Conservation (phyloP, 1,140 invertebrate species). For the Pantala flavescens region DNA sequence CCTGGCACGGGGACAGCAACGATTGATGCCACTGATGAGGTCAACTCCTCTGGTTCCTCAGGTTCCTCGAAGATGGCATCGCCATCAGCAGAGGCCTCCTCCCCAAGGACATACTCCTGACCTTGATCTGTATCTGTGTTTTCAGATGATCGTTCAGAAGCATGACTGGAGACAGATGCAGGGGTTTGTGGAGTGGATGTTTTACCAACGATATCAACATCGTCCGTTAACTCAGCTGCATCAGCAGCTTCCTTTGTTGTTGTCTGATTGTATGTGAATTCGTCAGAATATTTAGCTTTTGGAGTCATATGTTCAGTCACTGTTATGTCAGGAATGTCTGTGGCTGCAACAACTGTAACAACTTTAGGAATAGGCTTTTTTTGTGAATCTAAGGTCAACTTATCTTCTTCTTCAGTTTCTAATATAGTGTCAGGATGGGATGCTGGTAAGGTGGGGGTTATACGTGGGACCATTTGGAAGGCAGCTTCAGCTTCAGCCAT, state of each 20-base stretch:
- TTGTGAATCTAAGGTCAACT: slow-evolving; percentile 27
- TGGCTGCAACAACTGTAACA: background rate
- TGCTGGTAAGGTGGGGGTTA: slow-evolving; percentile 33
- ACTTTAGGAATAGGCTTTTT: background rate
- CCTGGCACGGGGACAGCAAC: slow-evolving; percentile 5
- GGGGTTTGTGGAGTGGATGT: slow-evolving; percentile 44
- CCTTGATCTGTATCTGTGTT: slow-evolving; percentile 46
- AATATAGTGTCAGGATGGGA: slow-evolving; percentile 37
- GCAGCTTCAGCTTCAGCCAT: slow-evolving; percentile 41
- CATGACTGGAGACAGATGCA: slow-evolving; percentile 47
- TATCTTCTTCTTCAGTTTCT: slow-evolving; percentile 37
- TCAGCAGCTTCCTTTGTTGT: slow-evolving; percentile 25
- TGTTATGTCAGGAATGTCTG: slow-evolving; percentile 52
- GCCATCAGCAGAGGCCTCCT: slow-evolving; percentile 38
- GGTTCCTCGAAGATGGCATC: slow-evolving; percentile 43
- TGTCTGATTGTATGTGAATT: background rate
- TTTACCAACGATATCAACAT: background rate
- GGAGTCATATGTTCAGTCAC: slow-evolving; percentile 52
- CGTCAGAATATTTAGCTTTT: slow-evolving; percentile 22
- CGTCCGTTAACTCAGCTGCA: slow-evolving; percentile 20
- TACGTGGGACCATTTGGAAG: slow-evolving; percentile 37
- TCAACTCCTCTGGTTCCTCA: slow-evolving; percentile 30
- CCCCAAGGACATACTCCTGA: slow-evolving; percentile 44
- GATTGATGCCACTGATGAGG: background rate
- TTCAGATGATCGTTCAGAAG: slow-evolving; percentile 36